Percentiles rank a stretch among this genome's conserved stretches.
Conservation (phyloP, 2,888 invertebrate species). For the Trisateles emortualis region DNA sequence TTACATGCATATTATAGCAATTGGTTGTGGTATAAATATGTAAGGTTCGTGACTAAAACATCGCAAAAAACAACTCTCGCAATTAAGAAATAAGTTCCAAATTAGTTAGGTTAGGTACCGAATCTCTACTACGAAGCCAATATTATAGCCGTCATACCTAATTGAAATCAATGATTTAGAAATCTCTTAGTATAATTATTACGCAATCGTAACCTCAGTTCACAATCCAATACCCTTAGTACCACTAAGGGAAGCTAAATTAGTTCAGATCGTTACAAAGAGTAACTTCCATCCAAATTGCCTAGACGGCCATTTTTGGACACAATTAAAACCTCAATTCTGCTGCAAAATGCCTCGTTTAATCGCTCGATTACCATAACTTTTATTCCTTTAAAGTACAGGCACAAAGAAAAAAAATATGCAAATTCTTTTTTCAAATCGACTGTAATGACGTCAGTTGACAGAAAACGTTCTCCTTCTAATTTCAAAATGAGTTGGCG, state of each 20-base stretch:
- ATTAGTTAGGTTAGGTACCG: too few species aligned
- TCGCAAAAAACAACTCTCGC: too few species aligned
- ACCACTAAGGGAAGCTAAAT: background rate
- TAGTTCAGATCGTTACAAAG: background rate
- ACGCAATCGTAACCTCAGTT: background rate
- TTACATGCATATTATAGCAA: too few species aligned
- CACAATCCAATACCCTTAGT: background rate
- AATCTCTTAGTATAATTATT: background rate
- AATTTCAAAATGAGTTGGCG: constrained; percentile 48
- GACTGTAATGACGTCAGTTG: constrained; percentile 36
- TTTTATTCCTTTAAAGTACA: constrained; percentile 40
- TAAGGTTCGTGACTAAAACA: too few species aligned
- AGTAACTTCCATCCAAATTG: constrained; percentile 1
- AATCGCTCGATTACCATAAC: constrained; percentile 38
- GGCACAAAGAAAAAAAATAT: constrained; percentile 41
- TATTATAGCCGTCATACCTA: background rate
- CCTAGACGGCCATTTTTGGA: constrained; percentile 26
- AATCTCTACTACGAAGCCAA: too few species aligned
- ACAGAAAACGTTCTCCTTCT: constrained; percentile 38
- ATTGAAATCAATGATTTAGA: background rate
- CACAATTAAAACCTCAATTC: constrained; percentile 1
- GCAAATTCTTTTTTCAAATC: constrained; percentile 43
- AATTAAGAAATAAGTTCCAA: too few species aligned
- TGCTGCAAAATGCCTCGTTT: constrained; percentile 33
- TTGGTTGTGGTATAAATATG: too few species aligned